phyloP scores from a whole-genome alignment of 2,888 invertebrate species.

The Hoplodrina ambigua region DNA sequence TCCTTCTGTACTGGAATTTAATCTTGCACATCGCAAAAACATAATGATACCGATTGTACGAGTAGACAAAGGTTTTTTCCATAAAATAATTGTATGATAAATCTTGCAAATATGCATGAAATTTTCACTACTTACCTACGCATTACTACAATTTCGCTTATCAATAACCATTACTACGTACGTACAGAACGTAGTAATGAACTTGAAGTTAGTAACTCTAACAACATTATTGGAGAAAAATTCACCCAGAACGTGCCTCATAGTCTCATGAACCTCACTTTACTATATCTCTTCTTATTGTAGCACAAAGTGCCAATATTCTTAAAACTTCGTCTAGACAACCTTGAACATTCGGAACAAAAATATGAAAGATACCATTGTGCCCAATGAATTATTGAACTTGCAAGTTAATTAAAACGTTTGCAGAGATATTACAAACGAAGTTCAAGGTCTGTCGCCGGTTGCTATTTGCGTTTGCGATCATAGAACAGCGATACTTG shows the following conservation, averaged over 20 bases:
- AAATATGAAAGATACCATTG: constrained; percentile 38
- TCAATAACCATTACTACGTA: constrained; percentile 29
- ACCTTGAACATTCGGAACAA: constrained; percentile 43
- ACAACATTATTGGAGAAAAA: constrained; percentile 23
- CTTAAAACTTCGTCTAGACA: constrained; percentile 29
- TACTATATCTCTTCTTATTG: constrained; percentile 17
- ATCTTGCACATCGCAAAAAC: constrained; percentile 11
- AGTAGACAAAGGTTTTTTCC: constrained; percentile 12
- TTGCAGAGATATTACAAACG: constrained; percentile 62
- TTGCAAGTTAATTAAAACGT: constrained; percentile 66
- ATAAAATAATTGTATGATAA: constrained; percentile 16
- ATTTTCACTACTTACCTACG: constrained; percentile 1
- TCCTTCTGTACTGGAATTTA: constrained; percentile 8
- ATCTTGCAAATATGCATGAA: constrained; percentile 18
- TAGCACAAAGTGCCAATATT: constrained; percentile 38
- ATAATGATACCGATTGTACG: constrained; percentile 7
- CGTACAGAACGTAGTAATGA: neutral
- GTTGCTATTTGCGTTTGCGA: constrained; percentile 44
- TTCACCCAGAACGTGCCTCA: constrained; percentile 51
- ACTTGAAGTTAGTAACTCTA: constrained; percentile 21
- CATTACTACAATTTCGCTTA: constrained; percentile 5
- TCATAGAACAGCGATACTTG: constrained; percentile 28
- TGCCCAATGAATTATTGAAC: constrained; percentile 58
- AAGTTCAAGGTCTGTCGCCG: constrained; percentile 70
- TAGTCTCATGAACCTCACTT: constrained; percentile 25